These are phyloP conservation scores for Pteronotus mesoamericanus DNA, from an alignment of 2,797 vertebrate species.

Conservation along the genomic window DNA sequence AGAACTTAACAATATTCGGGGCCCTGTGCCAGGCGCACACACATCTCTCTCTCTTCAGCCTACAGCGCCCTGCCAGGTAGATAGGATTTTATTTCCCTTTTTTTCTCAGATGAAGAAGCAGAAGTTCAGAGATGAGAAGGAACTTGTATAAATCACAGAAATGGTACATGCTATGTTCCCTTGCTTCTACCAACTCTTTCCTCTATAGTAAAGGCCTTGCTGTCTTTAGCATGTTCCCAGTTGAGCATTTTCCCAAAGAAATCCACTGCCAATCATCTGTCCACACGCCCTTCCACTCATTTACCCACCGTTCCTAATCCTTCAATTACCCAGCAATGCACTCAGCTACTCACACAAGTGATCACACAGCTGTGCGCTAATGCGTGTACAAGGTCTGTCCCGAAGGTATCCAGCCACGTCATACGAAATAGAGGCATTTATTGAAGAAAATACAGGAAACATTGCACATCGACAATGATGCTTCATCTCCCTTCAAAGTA, in stretches of 20 bases:
- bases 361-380: background rate
- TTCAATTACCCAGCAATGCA: background rate
- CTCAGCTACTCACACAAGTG: background rate
- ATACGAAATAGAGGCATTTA: too few species aligned
- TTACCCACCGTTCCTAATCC: background rate
- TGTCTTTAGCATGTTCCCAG: background rate
- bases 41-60: background rate
- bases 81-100: background rate
- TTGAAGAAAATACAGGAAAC: background rate
- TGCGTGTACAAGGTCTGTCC: too few species aligned
- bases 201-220: background rate
- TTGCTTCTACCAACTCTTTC: background rate
- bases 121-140: background rate
- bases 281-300: background rate
- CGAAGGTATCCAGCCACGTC: background rate
- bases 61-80: background rate
- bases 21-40: background rate
- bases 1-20: background rate
- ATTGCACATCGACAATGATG: background rate
- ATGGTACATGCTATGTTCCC: fast-evolving
- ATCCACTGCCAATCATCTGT: background rate
- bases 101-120: background rate
- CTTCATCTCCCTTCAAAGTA: background rate
- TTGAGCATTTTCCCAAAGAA: background rate
- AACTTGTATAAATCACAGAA: background rate